Percentiles rank a stretch among this genome's conserved stretches.
Conservation (phyloP, 2,888 invertebrate species). For the Deilephila porcellus region DNA sequence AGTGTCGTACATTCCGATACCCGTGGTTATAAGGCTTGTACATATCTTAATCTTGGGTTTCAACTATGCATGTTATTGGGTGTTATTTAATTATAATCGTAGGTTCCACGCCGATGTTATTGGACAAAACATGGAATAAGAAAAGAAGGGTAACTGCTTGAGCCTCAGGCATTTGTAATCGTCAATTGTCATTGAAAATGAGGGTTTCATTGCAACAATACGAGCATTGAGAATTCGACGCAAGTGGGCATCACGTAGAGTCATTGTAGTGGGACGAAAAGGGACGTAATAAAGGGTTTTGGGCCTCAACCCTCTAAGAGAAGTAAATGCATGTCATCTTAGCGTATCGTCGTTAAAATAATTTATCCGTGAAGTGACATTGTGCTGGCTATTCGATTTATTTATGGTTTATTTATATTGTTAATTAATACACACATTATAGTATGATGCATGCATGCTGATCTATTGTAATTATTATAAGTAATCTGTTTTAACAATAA, state of each 20-base stretch:
- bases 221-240: slow-evolving; percentile 36
- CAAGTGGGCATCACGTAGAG: background rate
- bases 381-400: background rate
- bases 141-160: too few relatives aligned
- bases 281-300: slow-evolving; percentile 9
- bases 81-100: too few relatives aligned
- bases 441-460: too few relatives aligned
- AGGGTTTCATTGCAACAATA: slow-evolving; percentile 42
- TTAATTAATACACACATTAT: too few relatives aligned
- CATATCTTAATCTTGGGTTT: too few relatives aligned
- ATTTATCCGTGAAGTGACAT: background rate
- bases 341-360: background rate
- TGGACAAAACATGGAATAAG: too few relatives aligned
- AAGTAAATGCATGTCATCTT: slow-evolving; percentile 10
- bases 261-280: background rate
- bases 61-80: too few relatives aligned
- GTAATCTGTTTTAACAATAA: too few relatives aligned
- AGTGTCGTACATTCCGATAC: too few relatives aligned
- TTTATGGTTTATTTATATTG: background rate
- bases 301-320: background rate
- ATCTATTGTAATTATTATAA: too few relatives aligned
- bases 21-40: too few relatives aligned
- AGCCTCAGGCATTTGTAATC: background rate
- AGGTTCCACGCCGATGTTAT: too few relatives aligned
- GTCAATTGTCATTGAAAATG: slow-evolving; percentile 6